Conservation (phyloP, 2,113 vertebrate species). For the Tiliqua scincoides region DNA sequence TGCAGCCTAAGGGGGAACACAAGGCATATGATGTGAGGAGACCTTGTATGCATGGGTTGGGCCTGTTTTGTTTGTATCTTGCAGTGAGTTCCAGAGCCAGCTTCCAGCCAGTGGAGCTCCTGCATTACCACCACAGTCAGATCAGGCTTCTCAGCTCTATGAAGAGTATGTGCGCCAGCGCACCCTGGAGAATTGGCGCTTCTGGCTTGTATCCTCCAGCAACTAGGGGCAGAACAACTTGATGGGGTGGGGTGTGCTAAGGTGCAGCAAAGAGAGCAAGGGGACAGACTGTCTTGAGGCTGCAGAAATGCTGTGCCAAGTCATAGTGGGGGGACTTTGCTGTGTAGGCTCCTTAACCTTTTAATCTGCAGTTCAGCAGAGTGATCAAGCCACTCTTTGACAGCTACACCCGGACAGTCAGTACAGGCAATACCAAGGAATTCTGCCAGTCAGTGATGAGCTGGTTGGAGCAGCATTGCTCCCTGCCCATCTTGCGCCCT, state of each 20-base stretch:
- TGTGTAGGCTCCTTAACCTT: constrained; percentile 18
- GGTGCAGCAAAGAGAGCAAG: not conserved
- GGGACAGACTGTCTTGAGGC: too few species aligned
- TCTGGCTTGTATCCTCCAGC: constrained; percentile 34
- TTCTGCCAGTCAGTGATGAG: constrained; percentile 32
- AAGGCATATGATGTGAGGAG: not conserved
- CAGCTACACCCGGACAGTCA: constrained; percentile 25
- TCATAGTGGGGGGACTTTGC: not conserved
- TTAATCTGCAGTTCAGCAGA: constrained; percentile 18
- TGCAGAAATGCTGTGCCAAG: not conserved
- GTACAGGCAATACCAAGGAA: constrained; percentile 7
- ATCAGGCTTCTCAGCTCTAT: constrained; percentile 1
- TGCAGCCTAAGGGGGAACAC: too few species aligned
- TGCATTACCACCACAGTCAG: not conserved
- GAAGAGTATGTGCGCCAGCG: constrained; percentile 3
- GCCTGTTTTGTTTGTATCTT: not conserved
- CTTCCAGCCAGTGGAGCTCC: constrained; percentile 14
- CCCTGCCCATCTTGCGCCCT: constrained; percentile 28
- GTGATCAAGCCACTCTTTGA: constrained; percentile 28
- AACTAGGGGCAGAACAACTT: not conserved
- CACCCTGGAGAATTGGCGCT: constrained; percentile 25
- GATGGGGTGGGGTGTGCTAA: not conserved
- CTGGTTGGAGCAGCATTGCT: constrained; percentile 28
- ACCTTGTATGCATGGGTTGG: not conserved
- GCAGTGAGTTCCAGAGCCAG: constrained; percentile 14